These are phyloP conservation scores for Rhinogobius similis DNA, from an alignment of 2,113 vertebrate genomes.

Conservation along the genomic window DNA sequence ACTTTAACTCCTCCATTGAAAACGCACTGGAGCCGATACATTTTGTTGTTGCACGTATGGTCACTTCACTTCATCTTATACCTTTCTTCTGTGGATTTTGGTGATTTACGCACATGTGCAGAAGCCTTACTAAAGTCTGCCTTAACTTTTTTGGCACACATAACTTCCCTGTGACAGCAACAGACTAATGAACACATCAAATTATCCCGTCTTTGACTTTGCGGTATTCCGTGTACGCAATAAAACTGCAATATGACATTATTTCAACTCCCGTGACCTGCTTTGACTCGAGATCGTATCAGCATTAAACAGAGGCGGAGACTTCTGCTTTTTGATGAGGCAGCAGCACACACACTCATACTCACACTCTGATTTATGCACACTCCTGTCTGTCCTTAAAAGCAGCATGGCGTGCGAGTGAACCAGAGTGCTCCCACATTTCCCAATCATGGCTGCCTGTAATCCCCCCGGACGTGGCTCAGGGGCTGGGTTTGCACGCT, in stretches of 20 bases:
- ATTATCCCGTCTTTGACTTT: slow-evolving; percentile 10
- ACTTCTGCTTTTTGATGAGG: slow-evolving; percentile 63
- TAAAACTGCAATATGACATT: slow-evolving; percentile 30
- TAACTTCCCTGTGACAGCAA: not conserved
- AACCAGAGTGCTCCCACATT: slow-evolving; percentile 71
- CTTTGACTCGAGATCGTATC: slow-evolving; percentile 41
- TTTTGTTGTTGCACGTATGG: too few species aligned
- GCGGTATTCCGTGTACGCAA: slow-evolving; percentile 34
- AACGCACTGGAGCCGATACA: too few species aligned
- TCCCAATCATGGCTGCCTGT: slow-evolving; percentile 73
- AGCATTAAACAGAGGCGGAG: slow-evolving; percentile 42
- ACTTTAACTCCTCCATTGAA: too few species aligned
- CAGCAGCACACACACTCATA: slow-evolving; percentile 42
- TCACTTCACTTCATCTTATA: too few species aligned
- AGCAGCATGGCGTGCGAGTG: slow-evolving; percentile 70
- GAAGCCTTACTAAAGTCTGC: not conserved
- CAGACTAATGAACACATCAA: not conserved
- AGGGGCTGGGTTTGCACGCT: slow-evolving; percentile 70
- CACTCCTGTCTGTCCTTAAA: slow-evolving; percentile 60
- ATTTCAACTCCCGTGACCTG: slow-evolving; percentile 11
- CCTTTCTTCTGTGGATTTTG: too few species aligned
- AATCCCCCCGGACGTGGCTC: slow-evolving; percentile 73
- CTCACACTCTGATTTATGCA: slow-evolving; percentile 21
- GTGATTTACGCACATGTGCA: too few species aligned
- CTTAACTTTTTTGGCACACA: not conserved